phyloP scores from a whole-genome alignment of 2,113 vertebrate species.

The Callopanchax toddi region DNA sequence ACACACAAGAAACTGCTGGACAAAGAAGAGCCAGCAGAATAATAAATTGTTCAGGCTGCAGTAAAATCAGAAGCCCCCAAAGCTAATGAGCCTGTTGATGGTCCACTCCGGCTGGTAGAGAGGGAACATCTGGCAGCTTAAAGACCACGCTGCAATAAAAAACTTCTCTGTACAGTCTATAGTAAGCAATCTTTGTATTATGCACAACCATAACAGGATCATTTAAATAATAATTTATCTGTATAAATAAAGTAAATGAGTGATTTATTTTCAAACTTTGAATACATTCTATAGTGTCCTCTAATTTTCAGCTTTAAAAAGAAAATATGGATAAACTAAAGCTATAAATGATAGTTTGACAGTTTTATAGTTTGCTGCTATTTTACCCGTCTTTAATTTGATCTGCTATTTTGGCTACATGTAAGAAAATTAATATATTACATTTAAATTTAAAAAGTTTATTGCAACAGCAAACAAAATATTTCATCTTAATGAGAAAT shows the following conservation, averaged over 20 bases:
- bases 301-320: too few species aligned
- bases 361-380: neutral
- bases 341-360: too few species aligned
- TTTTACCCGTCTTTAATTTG: neutral
- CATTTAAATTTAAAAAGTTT: neutral
- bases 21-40: conserved; percentile 29
- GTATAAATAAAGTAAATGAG: too few species aligned
- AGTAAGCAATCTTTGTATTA: conserved; percentile 1
- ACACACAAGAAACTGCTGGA: conserved; percentile 30
- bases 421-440: neutral
- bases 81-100: conserved; percentile 57
- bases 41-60: conserved; percentile 42
- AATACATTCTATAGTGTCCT: too few species aligned
- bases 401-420: neutral
- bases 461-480: neutral
- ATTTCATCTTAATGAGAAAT: neutral
- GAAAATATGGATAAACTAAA: neutral
- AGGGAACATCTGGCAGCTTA: conserved; percentile 20
- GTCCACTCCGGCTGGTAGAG: conserved; percentile 21
- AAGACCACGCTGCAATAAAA: conserved; percentile 14
- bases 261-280: too few species aligned
- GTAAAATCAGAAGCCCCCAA: conserved; percentile 54
- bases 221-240: neutral
- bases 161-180: conserved; percentile 12
- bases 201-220: neutral